Conservation (phyloP, 2,888 invertebrate species). For the Ichneumoninae sp. region DNA sequence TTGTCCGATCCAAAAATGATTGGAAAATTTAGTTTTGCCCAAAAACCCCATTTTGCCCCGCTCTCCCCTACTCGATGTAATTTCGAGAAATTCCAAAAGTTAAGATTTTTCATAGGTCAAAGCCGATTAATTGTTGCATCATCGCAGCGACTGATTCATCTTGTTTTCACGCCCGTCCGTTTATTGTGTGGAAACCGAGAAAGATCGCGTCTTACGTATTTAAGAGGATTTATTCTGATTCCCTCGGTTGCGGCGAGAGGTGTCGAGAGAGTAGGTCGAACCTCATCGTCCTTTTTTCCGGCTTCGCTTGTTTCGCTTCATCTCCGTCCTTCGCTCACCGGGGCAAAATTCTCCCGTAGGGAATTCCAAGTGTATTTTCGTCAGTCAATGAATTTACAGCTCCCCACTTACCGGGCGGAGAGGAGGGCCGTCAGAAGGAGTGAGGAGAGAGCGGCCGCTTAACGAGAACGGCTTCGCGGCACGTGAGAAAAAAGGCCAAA, state of each 20-base stretch:
- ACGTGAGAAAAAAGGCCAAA: constrained; percentile 81
- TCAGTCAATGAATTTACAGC: constrained; percentile 84
- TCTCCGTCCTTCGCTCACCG: constrained; percentile 36
- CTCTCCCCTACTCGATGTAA: background rate
- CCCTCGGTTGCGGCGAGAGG: constrained; percentile 31
- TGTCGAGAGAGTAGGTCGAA: constrained; percentile 18
- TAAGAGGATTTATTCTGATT: constrained; percentile 57
- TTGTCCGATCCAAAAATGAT: too few relatives aligned
- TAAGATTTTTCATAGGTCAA: background rate
- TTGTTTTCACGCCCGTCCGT: background rate
- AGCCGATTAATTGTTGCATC: background rate
- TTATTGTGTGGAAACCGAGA: constrained; percentile 1
- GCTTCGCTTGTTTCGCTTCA: constrained; percentile 16
- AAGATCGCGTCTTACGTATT: constrained; percentile 28
- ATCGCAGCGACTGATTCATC: background rate
- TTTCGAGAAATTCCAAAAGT: background rate
- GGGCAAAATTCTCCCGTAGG: constrained; percentile 40
- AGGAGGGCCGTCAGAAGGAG: constrained; percentile 43
- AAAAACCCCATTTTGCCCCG: too few relatives aligned
- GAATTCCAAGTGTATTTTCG: constrained; percentile 82
- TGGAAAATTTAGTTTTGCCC: too few relatives aligned
- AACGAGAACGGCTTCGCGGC: constrained; percentile 83
- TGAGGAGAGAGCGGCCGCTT: constrained; percentile 73
- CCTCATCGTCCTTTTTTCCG: constrained; percentile 23
- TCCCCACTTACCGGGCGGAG: constrained; percentile 76